phyloP scores from a whole-genome alignment of 1,140 invertebrate species.

The Mamestra configurata region DNA sequence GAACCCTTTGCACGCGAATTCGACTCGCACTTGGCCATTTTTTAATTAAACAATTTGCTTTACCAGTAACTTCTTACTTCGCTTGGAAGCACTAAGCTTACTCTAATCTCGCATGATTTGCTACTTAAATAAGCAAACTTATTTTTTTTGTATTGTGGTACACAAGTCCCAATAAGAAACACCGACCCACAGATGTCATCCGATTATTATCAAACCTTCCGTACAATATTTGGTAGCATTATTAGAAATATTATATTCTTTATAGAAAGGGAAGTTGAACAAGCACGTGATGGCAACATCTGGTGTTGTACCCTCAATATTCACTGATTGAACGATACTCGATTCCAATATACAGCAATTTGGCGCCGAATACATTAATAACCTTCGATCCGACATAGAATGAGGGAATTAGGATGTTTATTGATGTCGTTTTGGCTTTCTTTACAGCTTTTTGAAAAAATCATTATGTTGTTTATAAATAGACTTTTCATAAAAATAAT shows the following conservation, averaged over 20 bases:
- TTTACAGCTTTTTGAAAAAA: not conserved
- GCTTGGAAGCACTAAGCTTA: no score
- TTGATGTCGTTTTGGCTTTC: not conserved
- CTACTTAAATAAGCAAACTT: not conserved
- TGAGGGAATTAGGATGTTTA: not conserved
- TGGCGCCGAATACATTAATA: conserved; percentile 48
- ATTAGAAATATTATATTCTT: conserved; percentile 46
- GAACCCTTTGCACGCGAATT: no score
- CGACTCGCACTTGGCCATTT: no score
- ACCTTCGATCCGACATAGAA: conserved; percentile 9
- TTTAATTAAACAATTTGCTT: not conserved
- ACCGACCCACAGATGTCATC: conserved; percentile 35
- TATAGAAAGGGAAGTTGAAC: conserved; percentile 3
- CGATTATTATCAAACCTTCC: conserved; percentile 26
- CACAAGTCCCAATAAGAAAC: conserved; percentile 13
- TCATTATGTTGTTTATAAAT: not conserved
- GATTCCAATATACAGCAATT: conserved; percentile 33
- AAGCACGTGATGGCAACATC: conserved; percentile 28
- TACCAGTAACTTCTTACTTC: no score
- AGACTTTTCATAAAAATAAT: no score
- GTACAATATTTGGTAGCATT: conserved; percentile 36
- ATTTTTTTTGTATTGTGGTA: not conserved
- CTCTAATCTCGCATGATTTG: not conserved
- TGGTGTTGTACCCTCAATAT: conserved; percentile 35
- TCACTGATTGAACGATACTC: conserved; percentile 50